These are phyloP conservation scores for Gymnarchus niloticus DNA, from an alignment of 2,113 vertebrate species.

Conservation along the genomic window DNA sequence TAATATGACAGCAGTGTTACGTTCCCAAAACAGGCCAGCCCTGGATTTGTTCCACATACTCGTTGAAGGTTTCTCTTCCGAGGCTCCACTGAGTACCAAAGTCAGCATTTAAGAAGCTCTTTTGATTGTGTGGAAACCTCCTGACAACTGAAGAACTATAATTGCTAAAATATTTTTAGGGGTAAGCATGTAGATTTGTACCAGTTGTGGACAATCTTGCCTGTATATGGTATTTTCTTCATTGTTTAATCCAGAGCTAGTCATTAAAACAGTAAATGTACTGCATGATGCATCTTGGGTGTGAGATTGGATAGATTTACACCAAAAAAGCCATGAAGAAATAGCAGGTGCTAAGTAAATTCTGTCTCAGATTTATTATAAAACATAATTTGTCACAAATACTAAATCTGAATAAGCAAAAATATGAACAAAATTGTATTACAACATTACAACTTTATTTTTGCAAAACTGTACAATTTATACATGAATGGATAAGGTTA, in stretches of 20 bases:
- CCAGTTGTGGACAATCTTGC: neutral
- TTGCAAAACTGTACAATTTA: neutral
- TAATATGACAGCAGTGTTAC: neutral
- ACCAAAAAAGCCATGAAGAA: neutral
- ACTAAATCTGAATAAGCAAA: neutral
- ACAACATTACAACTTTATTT: neutral
- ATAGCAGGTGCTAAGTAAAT: neutral
- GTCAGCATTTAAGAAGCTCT: neutral
- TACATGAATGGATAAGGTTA: neutral
- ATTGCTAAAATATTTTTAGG: neutral
- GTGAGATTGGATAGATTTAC: neutral
- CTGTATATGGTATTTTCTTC: neutral
- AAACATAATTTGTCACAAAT: neutral
- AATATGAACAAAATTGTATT: too few species aligned
- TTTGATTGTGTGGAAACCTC: neutral
- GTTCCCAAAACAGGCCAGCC: neutral
- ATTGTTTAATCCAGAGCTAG: neutral
- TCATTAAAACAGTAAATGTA: neutral
- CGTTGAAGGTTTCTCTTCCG: neutral
- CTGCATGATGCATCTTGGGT: neutral
- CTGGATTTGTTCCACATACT: neutral
- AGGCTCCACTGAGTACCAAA: neutral
- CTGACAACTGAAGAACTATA: neutral
- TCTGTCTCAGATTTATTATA: neutral
- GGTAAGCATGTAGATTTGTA: neutral